These are phyloP conservation scores for Pantherophis vulpinus DNA, from an alignment of 2,797 vertebrate genomes.

Conservation along the genomic window DNA sequence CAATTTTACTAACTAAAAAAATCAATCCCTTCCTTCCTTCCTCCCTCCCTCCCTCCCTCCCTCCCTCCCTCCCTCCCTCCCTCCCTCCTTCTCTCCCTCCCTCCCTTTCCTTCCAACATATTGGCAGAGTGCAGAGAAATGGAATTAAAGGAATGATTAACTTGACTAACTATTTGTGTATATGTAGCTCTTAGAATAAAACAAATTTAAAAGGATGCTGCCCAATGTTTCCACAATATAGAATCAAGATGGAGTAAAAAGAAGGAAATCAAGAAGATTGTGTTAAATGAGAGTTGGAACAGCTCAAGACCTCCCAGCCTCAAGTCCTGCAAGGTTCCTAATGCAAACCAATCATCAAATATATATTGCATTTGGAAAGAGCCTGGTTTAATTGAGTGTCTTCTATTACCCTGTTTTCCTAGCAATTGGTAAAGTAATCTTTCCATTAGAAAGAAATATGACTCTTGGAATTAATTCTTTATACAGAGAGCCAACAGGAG, in stretches of 20 bases:
- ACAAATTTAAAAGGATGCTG: not conserved
- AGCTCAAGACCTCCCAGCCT: constrained; percentile 21
- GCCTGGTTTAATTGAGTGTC: constrained; percentile 65
- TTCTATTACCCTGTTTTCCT: constrained; percentile 70
- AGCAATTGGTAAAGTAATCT: constrained; percentile 70
- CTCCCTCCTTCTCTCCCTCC: not conserved
- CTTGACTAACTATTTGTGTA: not conserved
- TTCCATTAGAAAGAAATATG: constrained; percentile 73
- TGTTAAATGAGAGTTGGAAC: constrained; percentile 30
- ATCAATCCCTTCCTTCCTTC: not conserved
- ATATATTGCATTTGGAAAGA: constrained; percentile 72
- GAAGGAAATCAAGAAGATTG: constrained; percentile 38
- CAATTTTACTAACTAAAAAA: not conserved
- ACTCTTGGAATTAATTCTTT: constrained; percentile 75
- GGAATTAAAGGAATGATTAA: not conserved
- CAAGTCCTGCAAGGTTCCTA: constrained; percentile 64
- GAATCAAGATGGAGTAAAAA: constrained; percentile 48
- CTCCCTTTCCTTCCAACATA: not conserved
- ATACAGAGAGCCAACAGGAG: constrained; percentile 71
- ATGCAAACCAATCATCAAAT: constrained; percentile 72
- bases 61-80: not conserved
- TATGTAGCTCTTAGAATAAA: not conserved
- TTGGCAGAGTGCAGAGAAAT: not conserved
- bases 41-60: no score
- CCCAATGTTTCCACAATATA: constrained; percentile 35